A percentile compares a stretch with the other conserved stretches of the same genome.
These are phyloP conservation scores for Narcine bancroftii DNA, from an alignment of 2,113 vertebrate genomes.

Conservation along the genomic window DNA sequence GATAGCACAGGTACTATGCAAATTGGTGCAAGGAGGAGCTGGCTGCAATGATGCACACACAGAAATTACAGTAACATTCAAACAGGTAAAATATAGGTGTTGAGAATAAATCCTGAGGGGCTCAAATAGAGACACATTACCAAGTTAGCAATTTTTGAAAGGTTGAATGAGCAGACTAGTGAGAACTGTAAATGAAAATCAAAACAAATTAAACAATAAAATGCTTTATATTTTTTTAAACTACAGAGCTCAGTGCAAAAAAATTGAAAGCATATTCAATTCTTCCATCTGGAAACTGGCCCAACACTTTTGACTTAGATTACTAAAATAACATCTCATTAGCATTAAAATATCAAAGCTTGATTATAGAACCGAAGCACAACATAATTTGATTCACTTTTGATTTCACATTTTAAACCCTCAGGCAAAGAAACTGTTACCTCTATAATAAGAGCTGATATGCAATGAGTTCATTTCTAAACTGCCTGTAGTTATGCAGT, in stretches of 20 bases:
- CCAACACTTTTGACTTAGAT: neutral
- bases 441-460: neutral
- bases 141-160: constrained; percentile 5
- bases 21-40: neutral
- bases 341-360: neutral
- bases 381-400: neutral
- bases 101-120: neutral
- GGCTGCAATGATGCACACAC: neutral
- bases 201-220: neutral
- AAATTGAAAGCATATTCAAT: neutral
- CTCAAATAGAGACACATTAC: neutral
- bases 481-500: neutral
- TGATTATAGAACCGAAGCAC: neutral
- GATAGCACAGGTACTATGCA: neutral
- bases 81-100: neutral
- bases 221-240: neutral
- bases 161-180: neutral
- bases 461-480: constrained; percentile 25
- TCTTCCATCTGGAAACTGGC: neutral
- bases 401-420: constrained; percentile 2
- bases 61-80: neutral
- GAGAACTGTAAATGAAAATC: neutral
- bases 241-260: neutral
- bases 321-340: neutral
- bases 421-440: neutral